These are phyloP conservation scores for Actinia equina DNA, from an alignment of 64 coral and sea anemone genomes.

Conservation along the genomic window DNA sequence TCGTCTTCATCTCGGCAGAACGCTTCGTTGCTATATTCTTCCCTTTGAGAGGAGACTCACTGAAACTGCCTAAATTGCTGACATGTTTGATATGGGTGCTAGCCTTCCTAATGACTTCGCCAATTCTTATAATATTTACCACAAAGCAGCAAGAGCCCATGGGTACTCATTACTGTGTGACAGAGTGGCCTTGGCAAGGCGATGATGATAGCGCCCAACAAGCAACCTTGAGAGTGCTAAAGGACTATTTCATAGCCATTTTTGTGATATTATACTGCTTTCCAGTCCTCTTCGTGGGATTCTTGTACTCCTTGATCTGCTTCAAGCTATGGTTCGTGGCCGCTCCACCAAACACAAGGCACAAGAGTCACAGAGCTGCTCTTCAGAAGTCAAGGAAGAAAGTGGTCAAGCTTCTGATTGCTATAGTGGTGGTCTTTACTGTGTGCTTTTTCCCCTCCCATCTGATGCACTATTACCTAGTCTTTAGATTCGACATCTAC, in stretches of 20 bases:
- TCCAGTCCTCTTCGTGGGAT: not conserved
- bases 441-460: slow-evolving; percentile 14
- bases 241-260: not conserved
- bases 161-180: not conserved
- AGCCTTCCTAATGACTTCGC: not conserved
- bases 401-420: slow-evolving; percentile 18
- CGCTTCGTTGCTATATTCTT: slow-evolving; percentile 20
- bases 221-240: not conserved
- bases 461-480: slow-evolving; percentile 14
- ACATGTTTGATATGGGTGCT: slow-evolving; percentile 16
- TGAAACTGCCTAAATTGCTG: not conserved
- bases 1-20: slow-evolving; percentile 38
- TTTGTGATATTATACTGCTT: slow-evolving; percentile 6
- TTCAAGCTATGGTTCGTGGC: slow-evolving; percentile 10
- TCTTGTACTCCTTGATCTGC: not conserved
- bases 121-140: not conserved
- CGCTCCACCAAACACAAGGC: too few relatives aligned
- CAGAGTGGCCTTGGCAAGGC: not conserved
- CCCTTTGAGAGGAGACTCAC: slow-evolving; percentile 3
- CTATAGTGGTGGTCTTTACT: not conserved
- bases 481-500: not conserved
- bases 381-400: not conserved
- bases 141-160: too few relatives aligned
- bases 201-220: not conserved
- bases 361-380: not conserved